These are phyloP conservation scores for Agrotis exclamationis DNA, from an alignment of 2,888 invertebrate species.

Conservation along the genomic window DNA sequence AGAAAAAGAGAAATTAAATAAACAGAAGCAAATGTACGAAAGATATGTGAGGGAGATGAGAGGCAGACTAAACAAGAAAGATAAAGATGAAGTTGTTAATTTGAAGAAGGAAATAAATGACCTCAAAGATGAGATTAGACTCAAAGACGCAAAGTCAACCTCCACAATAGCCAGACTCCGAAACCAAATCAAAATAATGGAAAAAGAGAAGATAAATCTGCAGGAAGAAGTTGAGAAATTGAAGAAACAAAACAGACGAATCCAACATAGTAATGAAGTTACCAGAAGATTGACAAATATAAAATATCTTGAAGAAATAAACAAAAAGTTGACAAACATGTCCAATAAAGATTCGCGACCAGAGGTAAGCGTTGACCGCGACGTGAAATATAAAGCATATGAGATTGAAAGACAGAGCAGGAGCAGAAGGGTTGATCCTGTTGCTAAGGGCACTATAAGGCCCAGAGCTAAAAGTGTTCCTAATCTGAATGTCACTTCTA, in stretches of 20 bases:
- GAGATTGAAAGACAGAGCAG: constrained; percentile 86
- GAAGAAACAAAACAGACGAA: constrained; percentile 92
- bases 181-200: constrained; percentile 94
- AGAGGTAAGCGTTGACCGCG: constrained; percentile 74
- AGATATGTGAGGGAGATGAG: constrained; percentile 93
- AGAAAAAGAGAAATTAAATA: constrained; percentile 93
- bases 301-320: constrained; percentile 95
- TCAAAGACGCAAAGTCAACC: constrained; percentile 94
- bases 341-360: constrained; percentile 77
- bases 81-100: constrained; percentile 93
- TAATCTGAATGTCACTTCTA: constrained; percentile 86
- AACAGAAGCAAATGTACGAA: constrained; percentile 93
- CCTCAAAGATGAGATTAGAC: constrained; percentile 92
- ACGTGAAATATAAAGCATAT: constrained; percentile 84
- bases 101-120: constrained; percentile 93
- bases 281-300: constrained; percentile 92
- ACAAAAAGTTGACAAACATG: constrained; percentile 88
- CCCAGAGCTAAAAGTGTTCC: constrained; percentile 89
- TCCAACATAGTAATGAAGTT: constrained; percentile 91
- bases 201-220: constrained; percentile 93
- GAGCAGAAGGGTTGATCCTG: constrained; percentile 71
- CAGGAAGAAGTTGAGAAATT: constrained; percentile 93
- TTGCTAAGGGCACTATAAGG: constrained; percentile 68
- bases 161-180: constrained; percentile 94
- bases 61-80: constrained; percentile 92